Evolutionary conservation across 2,888 invertebrate genomes (phyloP).

Genomic region (Prenolepis imparis): DNA sequence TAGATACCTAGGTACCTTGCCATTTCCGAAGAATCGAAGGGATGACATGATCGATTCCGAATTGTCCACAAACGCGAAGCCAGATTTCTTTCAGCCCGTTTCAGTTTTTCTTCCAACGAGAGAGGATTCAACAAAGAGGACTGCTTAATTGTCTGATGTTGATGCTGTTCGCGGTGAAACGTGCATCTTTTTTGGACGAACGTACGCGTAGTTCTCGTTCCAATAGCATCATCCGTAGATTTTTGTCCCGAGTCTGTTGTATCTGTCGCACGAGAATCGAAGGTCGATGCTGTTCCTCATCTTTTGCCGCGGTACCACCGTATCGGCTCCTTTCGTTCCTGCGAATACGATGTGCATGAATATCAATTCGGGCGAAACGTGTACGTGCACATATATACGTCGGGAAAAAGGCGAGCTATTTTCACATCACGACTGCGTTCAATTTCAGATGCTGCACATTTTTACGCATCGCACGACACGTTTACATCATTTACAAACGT

Average conservation of each 20-base stretch:
- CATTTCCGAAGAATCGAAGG: not conserved
- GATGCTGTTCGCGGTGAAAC: constrained; percentile 8
- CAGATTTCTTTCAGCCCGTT: not conserved
- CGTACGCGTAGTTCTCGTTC: constrained; percentile 61
- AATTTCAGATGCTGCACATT: constrained; percentile 13
- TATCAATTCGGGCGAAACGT: constrained; percentile 34
- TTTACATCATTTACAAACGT: constrained; percentile 30
- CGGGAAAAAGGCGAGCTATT: constrained; percentile 1
- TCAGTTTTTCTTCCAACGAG: not conserved
- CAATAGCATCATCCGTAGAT: constrained; percentile 66
- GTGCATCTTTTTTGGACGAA: constrained; percentile 34
- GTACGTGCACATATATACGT: constrained; percentile 19
- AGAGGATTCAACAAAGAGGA: constrained; percentile 67
- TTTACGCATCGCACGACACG: not conserved
- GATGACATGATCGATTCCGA: not conserved
- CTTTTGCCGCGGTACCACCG: not conserved
- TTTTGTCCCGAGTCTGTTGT: constrained; percentile 66
- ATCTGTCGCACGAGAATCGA: constrained; percentile 62
- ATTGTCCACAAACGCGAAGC: not conserved
- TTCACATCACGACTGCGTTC: constrained; percentile 26
- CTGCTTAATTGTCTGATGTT: constrained; percentile 69
- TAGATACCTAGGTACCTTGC: not conserved
- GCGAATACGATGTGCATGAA: constrained; percentile 30
- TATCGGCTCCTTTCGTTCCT: not conserved
- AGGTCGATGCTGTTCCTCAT: constrained; percentile 24